Percentiles rank a stretch among this genome's conserved stretches.
Conservation (phyloP, 2,888 invertebrate species). For the Netelia fuscicornis region DNA sequence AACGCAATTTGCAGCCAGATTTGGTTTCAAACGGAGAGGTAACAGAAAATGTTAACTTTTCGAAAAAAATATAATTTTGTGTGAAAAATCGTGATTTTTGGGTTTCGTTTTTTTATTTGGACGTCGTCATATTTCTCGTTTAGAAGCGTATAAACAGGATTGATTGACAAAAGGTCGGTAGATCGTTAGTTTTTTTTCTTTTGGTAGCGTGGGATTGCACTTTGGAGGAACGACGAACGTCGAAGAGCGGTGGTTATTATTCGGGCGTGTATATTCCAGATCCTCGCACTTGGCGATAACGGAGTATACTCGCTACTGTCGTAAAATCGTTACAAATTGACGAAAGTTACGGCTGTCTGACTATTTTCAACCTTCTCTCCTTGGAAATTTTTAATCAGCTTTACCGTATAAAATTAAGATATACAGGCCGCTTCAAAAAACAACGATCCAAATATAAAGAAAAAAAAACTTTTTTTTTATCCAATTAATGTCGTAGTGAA, state of each 20-base stretch:
- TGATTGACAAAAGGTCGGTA: not conserved
- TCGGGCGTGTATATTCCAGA: slow-evolving; percentile 20
- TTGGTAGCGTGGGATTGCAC: slow-evolving; percentile 18
- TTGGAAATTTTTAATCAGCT: slow-evolving; percentile 26
- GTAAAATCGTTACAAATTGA: slow-evolving; percentile 53
- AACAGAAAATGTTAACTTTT: too few relatives aligned
- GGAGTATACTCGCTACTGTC: slow-evolving; percentile 20
- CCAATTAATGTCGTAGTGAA: not conserved
- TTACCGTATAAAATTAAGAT: slow-evolving; percentile 2
- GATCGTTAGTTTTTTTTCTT: not conserved
- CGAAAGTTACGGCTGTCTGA: slow-evolving; percentile 38
- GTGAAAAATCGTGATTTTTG: too few relatives aligned
- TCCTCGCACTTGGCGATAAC: slow-evolving; percentile 28
- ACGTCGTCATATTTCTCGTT: too few relatives aligned
- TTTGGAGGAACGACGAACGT: slow-evolving; percentile 9
- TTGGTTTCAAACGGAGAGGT: too few relatives aligned
- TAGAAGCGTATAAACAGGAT: too few relatives aligned
- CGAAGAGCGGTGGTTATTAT: slow-evolving; percentile 14
- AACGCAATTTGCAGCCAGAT: too few relatives aligned
- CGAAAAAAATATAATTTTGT: too few relatives aligned
- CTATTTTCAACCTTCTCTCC: not conserved
- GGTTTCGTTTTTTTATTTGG: too few relatives aligned
- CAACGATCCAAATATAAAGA: not conserved
- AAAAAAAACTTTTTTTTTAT: not conserved
- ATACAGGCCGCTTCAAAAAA: not conserved